Percentiles rank a stretch among this genome's conserved stretches.
Conservation (phyloP, 1,140 invertebrate genomes). For the Drosophila ohnishii region DNA sequence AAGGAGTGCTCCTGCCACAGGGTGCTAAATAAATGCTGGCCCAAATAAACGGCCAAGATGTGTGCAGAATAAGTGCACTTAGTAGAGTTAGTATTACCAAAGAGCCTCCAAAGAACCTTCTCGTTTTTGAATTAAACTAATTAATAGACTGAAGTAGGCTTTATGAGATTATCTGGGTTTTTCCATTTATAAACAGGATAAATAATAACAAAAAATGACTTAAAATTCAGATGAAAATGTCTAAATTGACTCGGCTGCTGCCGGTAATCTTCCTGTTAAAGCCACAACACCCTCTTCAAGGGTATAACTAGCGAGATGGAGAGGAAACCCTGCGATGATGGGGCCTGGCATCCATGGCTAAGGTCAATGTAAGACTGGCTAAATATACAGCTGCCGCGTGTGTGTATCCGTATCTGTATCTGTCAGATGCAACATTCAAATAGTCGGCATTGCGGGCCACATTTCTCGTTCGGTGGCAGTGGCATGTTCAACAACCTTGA, state of each 20-base stretch:
- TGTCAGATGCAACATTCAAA: constrained; percentile 79
- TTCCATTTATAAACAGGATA: background rate
- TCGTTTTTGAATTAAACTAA: no score
- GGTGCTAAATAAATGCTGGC: constrained; percentile 19
- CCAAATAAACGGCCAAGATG: background rate
- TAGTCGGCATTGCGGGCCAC: constrained; percentile 67
- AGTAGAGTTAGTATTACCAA: background rate
- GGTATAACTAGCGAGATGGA: background rate
- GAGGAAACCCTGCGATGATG: background rate
- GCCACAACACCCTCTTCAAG: background rate
- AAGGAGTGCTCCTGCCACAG: constrained; percentile 4
- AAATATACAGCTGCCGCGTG: constrained; percentile 25
- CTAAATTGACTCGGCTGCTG: no score
- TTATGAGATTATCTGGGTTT: background rate
- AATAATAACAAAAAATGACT: background rate
- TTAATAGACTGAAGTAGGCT: background rate
- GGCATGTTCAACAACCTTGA: constrained; percentile 82
- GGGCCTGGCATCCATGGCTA: constrained; percentile 60
- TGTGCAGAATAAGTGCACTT: constrained; percentile 8
- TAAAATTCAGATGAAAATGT: no score
- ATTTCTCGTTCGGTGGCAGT: constrained; percentile 52
- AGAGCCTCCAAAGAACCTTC: no score
- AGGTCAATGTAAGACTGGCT: constrained; percentile 72
- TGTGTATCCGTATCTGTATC: constrained; percentile 58
- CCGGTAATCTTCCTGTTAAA: background rate